Evolutionary conservation across 2,888 invertebrate species (phyloP), one percentile per base, ranked within the genome.

Genomic region (Clivina fossor): DNA sequence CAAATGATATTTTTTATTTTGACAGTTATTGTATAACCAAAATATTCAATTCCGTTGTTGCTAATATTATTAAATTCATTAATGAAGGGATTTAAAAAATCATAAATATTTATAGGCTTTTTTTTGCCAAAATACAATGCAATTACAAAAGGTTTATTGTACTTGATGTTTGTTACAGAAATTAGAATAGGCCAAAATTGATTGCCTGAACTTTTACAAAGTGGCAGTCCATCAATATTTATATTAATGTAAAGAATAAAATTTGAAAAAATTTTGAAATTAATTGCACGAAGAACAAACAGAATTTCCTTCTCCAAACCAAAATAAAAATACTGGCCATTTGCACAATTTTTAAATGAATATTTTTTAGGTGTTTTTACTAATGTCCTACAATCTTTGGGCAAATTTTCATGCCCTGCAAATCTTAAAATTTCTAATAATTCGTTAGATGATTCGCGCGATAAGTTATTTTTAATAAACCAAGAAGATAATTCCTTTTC

Each of bases 1-100:
- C 40, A 40, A 40, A 40, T 40, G 2, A 40, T 40, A 40, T 37
- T 37, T 9, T 37, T 37, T 37, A 37, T 16, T 37, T 37, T 37
- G 8, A 37, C 37, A 16, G 15, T 37, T 13, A 37, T 16, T 3
- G 5, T 13, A 37, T 16, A 15, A 16, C 18, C 15, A 2, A 15
- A 15, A 18, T 37, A 37, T 13, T 9, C 16, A 15, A 37, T 37
- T 13, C 37, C 37, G 37, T 37, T 37, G 8, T 37, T 18, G 3
- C 18, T 13, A 37, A 37, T 3, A 13, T 13, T 8, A 7, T 37
- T 37, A 16, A 37, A 37, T 37, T 37, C 37, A 9, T 37, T 18
- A 37, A 37, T 37, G 13, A 37, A 13, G 15, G 37, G 37, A 37
- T 37, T 18, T 37, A 37, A 37, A 13, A 37, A 37, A 3, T 13